These are phyloP conservation scores for Pelvicachromis taeniatus DNA, from an alignment of 2,113 vertebrate species.

Conservation along the genomic window DNA sequence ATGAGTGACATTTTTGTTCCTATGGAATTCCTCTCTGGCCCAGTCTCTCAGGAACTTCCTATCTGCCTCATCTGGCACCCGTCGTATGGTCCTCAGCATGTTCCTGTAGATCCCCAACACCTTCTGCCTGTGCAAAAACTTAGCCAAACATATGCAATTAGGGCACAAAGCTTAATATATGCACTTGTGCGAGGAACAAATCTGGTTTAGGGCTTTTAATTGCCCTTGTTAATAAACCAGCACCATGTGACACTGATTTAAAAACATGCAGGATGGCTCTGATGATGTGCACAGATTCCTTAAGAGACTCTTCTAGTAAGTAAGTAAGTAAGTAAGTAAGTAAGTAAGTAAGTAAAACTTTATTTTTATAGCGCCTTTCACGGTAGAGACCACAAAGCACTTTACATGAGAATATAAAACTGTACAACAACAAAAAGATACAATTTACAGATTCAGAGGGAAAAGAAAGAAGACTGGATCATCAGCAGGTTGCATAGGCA, in stretches of 20 bases:
- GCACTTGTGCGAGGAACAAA: neutral
- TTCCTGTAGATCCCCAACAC: conserved; percentile 84
- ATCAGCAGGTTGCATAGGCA: too few relatives aligned
- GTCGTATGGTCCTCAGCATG: conserved; percentile 78
- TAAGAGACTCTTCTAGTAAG: neutral
- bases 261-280: neutral
- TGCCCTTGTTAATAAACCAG: neutral
- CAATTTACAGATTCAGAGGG: too few relatives aligned
- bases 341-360: too few relatives aligned
- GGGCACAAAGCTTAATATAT: neutral
- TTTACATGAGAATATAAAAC: too few relatives aligned
- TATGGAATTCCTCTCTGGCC: conserved; percentile 87
- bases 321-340: too few relatives aligned
- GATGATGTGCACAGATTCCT: neutral
- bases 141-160: neutral
- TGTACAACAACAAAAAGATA: too few relatives aligned
- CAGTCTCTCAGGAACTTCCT: conserved; percentile 81
- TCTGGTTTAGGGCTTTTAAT: neutral
- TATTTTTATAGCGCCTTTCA: too few relatives aligned
- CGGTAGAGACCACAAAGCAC: too few relatives aligned
- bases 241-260: neutral
- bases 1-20: conserved; percentile 81
- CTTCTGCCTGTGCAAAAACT: conserved; percentile 89
- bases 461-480: too few relatives aligned
- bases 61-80: conserved; percentile 79